Base-by-base conservation (phyloP, 2,888 invertebrate genomes). In the Troglohyphantes excavatus region DNA sequence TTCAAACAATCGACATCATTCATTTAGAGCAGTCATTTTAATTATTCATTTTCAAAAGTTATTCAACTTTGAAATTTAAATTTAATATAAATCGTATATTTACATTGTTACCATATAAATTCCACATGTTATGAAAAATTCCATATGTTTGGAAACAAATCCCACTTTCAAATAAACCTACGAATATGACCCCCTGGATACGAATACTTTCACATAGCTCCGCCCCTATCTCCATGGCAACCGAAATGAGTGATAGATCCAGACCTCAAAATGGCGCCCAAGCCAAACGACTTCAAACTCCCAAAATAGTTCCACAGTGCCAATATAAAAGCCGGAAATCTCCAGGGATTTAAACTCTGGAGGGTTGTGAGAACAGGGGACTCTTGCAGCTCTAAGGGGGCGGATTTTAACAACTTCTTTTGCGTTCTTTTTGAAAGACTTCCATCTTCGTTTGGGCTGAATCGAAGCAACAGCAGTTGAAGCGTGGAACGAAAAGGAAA, bases 161-260 rank as follows among this genome's bases (percentile, higher is more conserved):
- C 39, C 39, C 3, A 33, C 9, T 39, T 39, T 39, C 39, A 39
- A 39, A 39, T 39, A 2, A 39, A 3, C n/a, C n/a, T n/a, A n/a
- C n/a, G 9, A 39, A 13, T 13, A 39, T 2, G 39, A 13, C 39
- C 46, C 26, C 19, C 46, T 72, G 46, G 72, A 13, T 23, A 72
- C 72, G 17, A 46, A 53, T 72, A 19, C 43, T 19, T 33, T 70
- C 68, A n/a, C 39, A 29, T 39, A 46, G n/a, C 46, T 72, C 72
- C 23, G 7, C 21, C 72, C n/a, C 2, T 39, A 46, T 72, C 13
- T 3, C 53, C 46, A 72, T 53, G 27, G n/a, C 72, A 2, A 72
- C 72, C 26, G n/a, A n/a, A 27, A 72, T 72, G 72, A 72, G 46
- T 46, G 46, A 46, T 72, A 72, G 27, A 72, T 27, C 27, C 46